Evolutionary conservation across 2,888 invertebrate genomes (phyloP).

Genomic region (Macrophya annulata): DNA sequence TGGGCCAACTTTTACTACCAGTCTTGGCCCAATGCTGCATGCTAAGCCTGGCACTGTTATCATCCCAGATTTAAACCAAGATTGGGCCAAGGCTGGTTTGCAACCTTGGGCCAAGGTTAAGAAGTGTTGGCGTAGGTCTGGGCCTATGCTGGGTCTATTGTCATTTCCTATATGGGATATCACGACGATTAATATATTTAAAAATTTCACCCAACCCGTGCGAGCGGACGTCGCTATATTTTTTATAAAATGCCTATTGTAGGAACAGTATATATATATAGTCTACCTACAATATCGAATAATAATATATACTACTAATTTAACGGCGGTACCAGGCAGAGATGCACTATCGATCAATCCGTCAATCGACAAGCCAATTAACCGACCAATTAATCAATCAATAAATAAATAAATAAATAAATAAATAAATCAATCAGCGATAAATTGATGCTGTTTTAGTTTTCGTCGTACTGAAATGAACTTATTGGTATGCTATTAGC

Average conservation of each 20-base stretch:
- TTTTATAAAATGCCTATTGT: constrained; percentile 13
- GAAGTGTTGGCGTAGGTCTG: too few relatives aligned
- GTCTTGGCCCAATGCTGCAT: too few relatives aligned
- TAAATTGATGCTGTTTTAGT: constrained; percentile 30
- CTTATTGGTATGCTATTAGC: not conserved
- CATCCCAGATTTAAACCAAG: too few relatives aligned
- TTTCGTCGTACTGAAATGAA: not conserved
- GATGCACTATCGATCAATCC: constrained; percentile 73
- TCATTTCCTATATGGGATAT: too few relatives aligned
- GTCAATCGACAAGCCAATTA: constrained; percentile 49
- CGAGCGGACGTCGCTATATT: constrained; percentile 13
- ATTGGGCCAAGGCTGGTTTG: too few relatives aligned
- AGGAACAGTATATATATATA: not conserved
- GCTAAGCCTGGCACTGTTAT: too few relatives aligned
- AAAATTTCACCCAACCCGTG: not conserved
- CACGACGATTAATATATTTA: not conserved
- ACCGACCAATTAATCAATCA: constrained; percentile 47
- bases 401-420: constrained; percentile 26
- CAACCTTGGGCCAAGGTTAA: too few relatives aligned
- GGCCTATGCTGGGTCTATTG: too few relatives aligned
- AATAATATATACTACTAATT: constrained; percentile 43
- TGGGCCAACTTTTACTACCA: too few relatives aligned
- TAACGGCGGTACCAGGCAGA: constrained; percentile 69
- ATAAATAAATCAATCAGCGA: constrained; percentile 21
- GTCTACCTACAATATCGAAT: constrained; percentile 21